phyloP scores from a whole-genome alignment of 2,888 invertebrate genomes.

The Diaphora mendica region DNA sequence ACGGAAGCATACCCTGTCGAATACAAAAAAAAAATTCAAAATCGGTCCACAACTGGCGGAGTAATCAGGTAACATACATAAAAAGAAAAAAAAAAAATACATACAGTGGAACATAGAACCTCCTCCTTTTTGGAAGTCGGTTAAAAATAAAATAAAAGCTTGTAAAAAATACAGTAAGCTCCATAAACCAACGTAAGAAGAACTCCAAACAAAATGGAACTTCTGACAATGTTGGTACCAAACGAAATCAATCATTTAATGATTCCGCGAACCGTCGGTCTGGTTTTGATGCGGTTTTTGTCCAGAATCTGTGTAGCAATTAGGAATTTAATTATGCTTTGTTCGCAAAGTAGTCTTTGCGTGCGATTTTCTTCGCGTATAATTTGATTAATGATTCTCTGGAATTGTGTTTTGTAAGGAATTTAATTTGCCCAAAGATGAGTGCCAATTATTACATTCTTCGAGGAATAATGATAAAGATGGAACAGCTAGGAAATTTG shows the following conservation, averaged over 20 bases:
- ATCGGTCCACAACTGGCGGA: too few relatives aligned
- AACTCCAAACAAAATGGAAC: slow-evolving; percentile 18
- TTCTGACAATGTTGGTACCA: slow-evolving; percentile 24
- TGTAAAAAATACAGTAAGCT: too few relatives aligned
- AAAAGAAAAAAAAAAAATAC: too few relatives aligned
- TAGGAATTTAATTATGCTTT: slow-evolving; percentile 40
- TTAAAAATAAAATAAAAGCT: too few relatives aligned
- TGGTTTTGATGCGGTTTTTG: slow-evolving; percentile 38
- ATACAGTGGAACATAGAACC: too few relatives aligned
- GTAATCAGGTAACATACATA: too few relatives aligned
- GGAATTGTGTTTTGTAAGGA: slow-evolving; percentile 1
- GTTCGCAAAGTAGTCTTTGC: slow-evolving; percentile 29
- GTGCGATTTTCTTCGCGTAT: slow-evolving; percentile 9
- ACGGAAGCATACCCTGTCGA: too few relatives aligned
- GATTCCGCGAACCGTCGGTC: slow-evolving; percentile 39
- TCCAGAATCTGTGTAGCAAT: slow-evolving; percentile 36
- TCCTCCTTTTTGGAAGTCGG: too few relatives aligned
- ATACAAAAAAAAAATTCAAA: too few relatives aligned
- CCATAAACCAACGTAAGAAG: neutral
- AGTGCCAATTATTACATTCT: neutral
- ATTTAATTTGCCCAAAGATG: neutral
- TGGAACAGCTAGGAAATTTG: neutral
- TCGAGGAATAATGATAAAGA: neutral
- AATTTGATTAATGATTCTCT: slow-evolving; percentile 20
- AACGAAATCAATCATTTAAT: slow-evolving; percentile 28